Base-by-base conservation (phyloP, 1,140 invertebrate species). In the Macrotrachela quadricornifera region DNA sequence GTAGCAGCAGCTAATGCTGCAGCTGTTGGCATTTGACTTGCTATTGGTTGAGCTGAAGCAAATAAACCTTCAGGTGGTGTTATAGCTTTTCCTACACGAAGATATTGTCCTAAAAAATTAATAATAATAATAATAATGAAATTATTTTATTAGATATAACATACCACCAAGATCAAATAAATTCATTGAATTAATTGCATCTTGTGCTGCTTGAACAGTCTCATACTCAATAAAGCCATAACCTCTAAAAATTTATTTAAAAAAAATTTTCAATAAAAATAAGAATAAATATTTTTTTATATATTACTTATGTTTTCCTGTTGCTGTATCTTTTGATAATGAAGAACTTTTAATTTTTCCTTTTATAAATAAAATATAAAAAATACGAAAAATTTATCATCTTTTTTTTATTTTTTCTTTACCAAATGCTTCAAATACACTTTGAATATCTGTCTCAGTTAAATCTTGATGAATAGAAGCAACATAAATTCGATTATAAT, bases 181-280 rank as follows among this genome's bases (percentile, higher is more conserved):
- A 72, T 97, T 97, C 92, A 99, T 99, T 39, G 87, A 92, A 0
- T 85, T 79, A 55, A 99, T 94, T 49, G 92, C 88, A 72, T 97
- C 92, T 42, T 83, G 77, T 45, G 88, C 83, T 17, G 86, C 82
- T 61, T 90, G 82, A 61, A 81, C 79, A 30, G 81, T 87, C 61
- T 87, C 84, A 66, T 96, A 99, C 67, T 97, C 91, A 57, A 99
- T 92, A 69, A 96, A 97, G 30, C 90, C 92, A 71, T 92, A 97
- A n/a, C 91, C 91, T 72, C 74, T 75, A 60, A 30, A 4, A 30
- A 30, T 4, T 30, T 8, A 30, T 30, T 30, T 8, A 2, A 30
- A 4, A 30, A 8, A 30, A 30, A 30, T 4, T 30, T 30, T 4
- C 21, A 30, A 30, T 30, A 30, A 30, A 4, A 2, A 30, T 2